Conservation (phyloP, 2,888 invertebrate genomes). For the Dynastes maya region DNA sequence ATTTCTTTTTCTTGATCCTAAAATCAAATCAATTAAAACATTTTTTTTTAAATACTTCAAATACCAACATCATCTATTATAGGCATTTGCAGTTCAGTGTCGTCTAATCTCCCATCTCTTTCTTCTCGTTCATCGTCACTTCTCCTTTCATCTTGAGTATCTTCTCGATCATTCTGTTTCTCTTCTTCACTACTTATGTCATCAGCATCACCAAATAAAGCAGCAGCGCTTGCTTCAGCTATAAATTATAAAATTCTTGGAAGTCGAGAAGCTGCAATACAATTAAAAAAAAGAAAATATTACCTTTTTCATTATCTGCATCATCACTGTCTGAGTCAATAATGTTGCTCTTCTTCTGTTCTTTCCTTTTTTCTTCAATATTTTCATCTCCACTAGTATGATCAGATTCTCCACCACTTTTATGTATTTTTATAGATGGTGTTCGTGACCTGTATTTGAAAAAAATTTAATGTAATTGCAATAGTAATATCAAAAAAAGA, state of each 20-base stretch:
- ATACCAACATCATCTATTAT: conserved; percentile 53
- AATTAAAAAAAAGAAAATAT: not conserved
- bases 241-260: conserved; percentile 24
- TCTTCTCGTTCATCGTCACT: conserved; percentile 64
- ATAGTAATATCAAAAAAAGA: conserved; percentile 43
- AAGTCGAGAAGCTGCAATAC: not conserved
- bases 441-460: conserved; percentile 58
- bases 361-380: conserved; percentile 64
- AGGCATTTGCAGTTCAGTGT: conserved; percentile 63
- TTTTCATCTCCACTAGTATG: conserved; percentile 69
- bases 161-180: conserved; percentile 68
- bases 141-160: conserved; percentile 63
- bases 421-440: conserved; percentile 58
- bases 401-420: conserved; percentile 58
- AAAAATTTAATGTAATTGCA: conserved; percentile 53
- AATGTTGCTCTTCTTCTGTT: conserved; percentile 63
- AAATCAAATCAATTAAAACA: conserved; percentile 44
- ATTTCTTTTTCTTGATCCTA: conserved; percentile 79
- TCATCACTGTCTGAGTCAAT: conserved; percentile 82
- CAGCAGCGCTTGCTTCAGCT: conserved; percentile 81
- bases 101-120: conserved; percentile 70
- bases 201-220: conserved; percentile 93
- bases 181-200: conserved; percentile 94
- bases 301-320: conserved; percentile 63
- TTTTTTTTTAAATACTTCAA: not conserved